Evolutionary conservation across 1,140 invertebrate species (phyloP).

Genomic region (Lanistes nyassanus): DNA sequence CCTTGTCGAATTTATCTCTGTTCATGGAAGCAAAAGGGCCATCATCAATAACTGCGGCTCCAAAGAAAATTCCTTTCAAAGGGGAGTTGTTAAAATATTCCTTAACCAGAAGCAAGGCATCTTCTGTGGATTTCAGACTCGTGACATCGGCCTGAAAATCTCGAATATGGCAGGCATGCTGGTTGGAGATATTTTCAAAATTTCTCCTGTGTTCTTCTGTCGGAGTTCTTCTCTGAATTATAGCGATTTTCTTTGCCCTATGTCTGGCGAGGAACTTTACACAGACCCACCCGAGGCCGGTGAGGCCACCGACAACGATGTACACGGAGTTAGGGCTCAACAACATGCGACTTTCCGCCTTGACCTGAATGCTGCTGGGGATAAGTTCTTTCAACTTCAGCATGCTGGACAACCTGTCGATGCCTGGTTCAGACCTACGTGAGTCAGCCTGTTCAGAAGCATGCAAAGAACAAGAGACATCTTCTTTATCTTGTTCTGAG

Average conservation of each 20-base stretch:
- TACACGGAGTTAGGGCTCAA: slow-evolving; percentile 19
- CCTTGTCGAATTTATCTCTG: slow-evolving; percentile 34
- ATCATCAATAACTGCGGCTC: slow-evolving; percentile 4
- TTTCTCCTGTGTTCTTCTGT: neutral
- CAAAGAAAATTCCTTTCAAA: slow-evolving; percentile 7
- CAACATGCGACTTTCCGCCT: neutral
- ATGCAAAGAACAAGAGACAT: neutral
- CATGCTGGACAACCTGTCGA: neutral
- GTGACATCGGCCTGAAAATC: slow-evolving; percentile 12
- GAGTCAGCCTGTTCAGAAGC: too few species aligned
- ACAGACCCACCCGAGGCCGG: slow-evolving; percentile 40
- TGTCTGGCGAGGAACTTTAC: slow-evolving; percentile 15
- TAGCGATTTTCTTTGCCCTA: slow-evolving; percentile 15
- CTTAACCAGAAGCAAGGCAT: too few species aligned
- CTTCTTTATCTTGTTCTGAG: neutral
- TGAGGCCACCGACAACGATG: slow-evolving; percentile 41
- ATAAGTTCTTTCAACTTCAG: neutral
- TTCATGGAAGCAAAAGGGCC: slow-evolving; percentile 24
- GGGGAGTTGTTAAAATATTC: neutral
- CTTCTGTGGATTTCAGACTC: too few species aligned
- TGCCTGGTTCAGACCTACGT: too few species aligned
- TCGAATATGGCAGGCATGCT: neutral
- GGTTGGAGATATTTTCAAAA: neutral
- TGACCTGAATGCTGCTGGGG: neutral
- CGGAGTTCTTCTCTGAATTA: slow-evolving; percentile 11